Evolutionary conservation across 1,140 invertebrate species (phyloP).

Genomic region (Drosophila ficusphila): DNA sequence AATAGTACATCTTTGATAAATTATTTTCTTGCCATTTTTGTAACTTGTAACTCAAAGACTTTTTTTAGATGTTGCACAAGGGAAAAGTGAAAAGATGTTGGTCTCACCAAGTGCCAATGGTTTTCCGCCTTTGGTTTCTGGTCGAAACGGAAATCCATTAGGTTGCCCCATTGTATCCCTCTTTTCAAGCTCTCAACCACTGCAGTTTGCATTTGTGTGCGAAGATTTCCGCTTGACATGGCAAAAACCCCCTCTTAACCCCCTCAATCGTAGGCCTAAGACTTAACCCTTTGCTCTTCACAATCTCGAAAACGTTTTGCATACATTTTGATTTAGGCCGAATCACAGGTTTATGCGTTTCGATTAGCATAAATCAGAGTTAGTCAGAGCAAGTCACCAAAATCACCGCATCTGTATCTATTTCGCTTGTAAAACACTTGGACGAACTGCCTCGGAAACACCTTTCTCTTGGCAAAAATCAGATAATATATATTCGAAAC

Average conservation of each 20-base stretch:
- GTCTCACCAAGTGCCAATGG: conserved; percentile 65
- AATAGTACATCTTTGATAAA: no score
- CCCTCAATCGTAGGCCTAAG: neutral
- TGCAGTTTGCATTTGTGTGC: conserved; percentile 72
- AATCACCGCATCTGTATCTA: conserved; percentile 21
- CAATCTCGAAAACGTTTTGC: conserved; percentile 72
- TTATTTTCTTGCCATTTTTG: no score
- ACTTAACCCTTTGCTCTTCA: neutral
- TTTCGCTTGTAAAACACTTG: conserved; percentile 68
- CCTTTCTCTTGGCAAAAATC: conserved; percentile 64
- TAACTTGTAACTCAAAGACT: no score
- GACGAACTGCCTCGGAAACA: conserved; percentile 65
- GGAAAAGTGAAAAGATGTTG: neutral
- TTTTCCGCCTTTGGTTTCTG: conserved; percentile 67
- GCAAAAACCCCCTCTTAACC: conserved; percentile 10
- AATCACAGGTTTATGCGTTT: conserved; percentile 59
- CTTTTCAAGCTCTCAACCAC: conserved; percentile 3
- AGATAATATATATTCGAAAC: conserved; percentile 40
- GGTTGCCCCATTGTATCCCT: conserved; percentile 42
- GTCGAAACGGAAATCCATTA: conserved; percentile 76
- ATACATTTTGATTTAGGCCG: conserved; percentile 41
- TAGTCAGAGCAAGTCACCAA: conserved; percentile 4
- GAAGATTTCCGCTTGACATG: conserved; percentile 75
- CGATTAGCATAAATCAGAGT: conserved; percentile 77
- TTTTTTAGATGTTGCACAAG: neutral